A percentile compares a stretch with the other conserved stretches of the same genome.
phyloP scores from a whole-genome alignment of 2,888 invertebrate genomes.

The Creontiades dilutus region DNA sequence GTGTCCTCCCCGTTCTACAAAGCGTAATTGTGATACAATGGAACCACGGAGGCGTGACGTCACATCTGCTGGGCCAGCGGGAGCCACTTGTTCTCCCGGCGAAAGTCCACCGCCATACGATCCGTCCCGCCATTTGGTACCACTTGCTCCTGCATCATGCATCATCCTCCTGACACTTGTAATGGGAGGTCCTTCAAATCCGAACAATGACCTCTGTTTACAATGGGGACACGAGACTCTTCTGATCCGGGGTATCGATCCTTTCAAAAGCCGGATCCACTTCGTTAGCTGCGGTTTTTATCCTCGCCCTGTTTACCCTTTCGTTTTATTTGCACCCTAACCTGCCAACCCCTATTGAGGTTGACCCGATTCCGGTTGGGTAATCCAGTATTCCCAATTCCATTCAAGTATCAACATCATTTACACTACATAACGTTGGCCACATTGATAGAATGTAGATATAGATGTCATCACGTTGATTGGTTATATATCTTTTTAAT shows the following conservation, averaged over 20 bases:
- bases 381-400: neutral
- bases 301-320: conserved; percentile 43
- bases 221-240: conserved; percentile 55
- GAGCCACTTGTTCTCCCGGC: conserved; percentile 49
- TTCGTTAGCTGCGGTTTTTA: conserved; percentile 67
- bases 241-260: conserved; percentile 39
- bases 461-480: too few species aligned
- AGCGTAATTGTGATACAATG: conserved; percentile 71
- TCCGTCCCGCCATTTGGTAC: conserved; percentile 35
- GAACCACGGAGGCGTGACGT: conserved; percentile 70
- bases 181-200: conserved; percentile 36
- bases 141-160: conserved; percentile 66
- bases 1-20: conserved; percentile 31
- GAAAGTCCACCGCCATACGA: conserved; percentile 24
- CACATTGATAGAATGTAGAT: too few species aligned
- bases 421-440: too few species aligned
- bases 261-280: conserved; percentile 53
- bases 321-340: conserved; percentile 39
- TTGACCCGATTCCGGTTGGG: neutral
- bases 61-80: conserved; percentile 60
- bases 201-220: conserved; percentile 54
- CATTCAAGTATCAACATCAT: too few species aligned
- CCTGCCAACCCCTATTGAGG: conserved; percentile 29
- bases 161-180: conserved; percentile 67
- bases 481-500: too few species aligned